Percentiles rank a stretch among this genome's conserved stretches.
phyloP scores from a whole-genome alignment of 2,113 vertebrate genomes.

The Emydocephalus ijimae region DNA sequence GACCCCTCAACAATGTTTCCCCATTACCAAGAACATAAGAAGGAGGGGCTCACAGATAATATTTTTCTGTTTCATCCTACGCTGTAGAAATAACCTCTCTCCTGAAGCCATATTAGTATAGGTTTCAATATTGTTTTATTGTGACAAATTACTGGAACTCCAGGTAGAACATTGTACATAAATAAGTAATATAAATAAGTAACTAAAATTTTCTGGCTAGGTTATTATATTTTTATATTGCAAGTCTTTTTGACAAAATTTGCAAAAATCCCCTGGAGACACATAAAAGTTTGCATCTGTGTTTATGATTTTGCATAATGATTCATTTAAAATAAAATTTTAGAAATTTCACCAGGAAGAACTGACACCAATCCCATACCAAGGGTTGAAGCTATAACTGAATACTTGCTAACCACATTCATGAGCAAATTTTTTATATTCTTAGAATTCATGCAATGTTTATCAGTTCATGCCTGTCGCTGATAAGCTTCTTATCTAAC shows the following conservation, averaged over 20 bases:
- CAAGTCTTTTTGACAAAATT: not conserved
- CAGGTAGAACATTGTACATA: not conserved
- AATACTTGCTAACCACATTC: constrained; percentile 11
- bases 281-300: not conserved
- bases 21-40: not conserved
- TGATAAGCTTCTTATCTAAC: not conserved
- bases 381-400: not conserved
- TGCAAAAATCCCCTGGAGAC: not conserved
- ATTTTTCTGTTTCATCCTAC: not conserved
- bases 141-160: not conserved
- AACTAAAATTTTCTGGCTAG: not conserved
- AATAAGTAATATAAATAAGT: not conserved
- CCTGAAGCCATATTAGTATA: not conserved
- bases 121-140: not conserved
- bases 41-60: not conserved
- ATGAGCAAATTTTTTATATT: not conserved
- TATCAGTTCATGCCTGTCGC: constrained; percentile 9
- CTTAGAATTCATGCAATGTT: not conserved
- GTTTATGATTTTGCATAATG: not conserved
- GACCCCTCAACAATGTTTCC: not conserved
- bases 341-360: not conserved
- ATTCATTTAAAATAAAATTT: not conserved
- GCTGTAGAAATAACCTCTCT: not conserved
- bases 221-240: not conserved
- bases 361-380: not conserved